A percentile compares a stretch with the other conserved stretches of the same genome.
Evolutionary conservation across 2,888 invertebrate species (phyloP).

Genomic region (Galerucella calmariensis): DNA sequence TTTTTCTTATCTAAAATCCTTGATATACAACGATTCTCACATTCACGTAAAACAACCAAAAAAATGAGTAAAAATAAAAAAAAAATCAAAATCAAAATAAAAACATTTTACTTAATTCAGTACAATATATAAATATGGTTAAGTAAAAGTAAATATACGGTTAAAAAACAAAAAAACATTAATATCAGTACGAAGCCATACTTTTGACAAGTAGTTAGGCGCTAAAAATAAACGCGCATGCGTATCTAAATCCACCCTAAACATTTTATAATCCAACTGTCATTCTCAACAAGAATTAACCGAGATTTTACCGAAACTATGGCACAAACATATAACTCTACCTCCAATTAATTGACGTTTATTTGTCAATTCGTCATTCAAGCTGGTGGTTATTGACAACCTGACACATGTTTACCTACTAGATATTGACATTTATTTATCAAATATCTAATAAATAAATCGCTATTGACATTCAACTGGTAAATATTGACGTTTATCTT

Average conservation of each 20-base stretch:
- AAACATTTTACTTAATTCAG: constrained; percentile 43
- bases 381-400: too few relatives aligned
- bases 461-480: too few relatives aligned
- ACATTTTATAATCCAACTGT: neutral
- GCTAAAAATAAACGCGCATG: neutral
- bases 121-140: constrained; percentile 43
- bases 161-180: constrained; percentile 22
- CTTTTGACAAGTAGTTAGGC: constrained; percentile 13
- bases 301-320: neutral
- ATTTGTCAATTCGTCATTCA: too few relatives aligned
- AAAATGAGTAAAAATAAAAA: constrained; percentile 36
- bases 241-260: neutral
- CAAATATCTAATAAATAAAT: too few relatives aligned
- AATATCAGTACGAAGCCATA: constrained; percentile 23
- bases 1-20: constrained; percentile 39
- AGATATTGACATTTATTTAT: too few relatives aligned
- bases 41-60: constrained; percentile 37
- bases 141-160: constrained; percentile 35
- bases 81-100: constrained; percentile 42
- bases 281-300: neutral
- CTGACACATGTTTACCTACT: too few relatives aligned
- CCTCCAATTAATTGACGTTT: too few relatives aligned
- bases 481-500: too few relatives aligned
- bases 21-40: constrained; percentile 39
- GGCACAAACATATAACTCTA: neutral